phyloP scores from a whole-genome alignment of 37 sponge, comb jelly and placozoan species.

The Spongia lamella region DNA sequence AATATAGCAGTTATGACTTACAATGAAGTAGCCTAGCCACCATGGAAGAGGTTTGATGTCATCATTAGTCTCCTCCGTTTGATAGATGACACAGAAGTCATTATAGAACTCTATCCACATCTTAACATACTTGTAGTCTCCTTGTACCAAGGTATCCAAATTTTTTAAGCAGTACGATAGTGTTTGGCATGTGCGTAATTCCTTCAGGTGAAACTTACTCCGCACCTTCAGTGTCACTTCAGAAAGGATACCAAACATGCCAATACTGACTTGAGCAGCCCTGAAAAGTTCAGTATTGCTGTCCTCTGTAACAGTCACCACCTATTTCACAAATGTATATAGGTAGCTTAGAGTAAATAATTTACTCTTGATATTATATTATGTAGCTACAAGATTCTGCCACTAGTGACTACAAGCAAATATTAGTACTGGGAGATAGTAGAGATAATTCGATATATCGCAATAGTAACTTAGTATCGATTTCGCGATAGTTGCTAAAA shows the following conservation, averaged over 20 bases:
- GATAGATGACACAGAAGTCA: constrained; percentile 46
- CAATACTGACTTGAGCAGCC: constrained; percentile 61
- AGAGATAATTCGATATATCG: too few relatives aligned
- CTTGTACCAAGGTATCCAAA: constrained; percentile 23
- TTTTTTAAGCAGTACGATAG: constrained; percentile 43
- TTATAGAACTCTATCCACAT: constrained; percentile 62
- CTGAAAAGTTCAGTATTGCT: constrained; percentile 7
- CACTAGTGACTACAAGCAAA: too few relatives aligned
- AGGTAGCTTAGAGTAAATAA: too few relatives aligned
- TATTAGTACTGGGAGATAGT: too few relatives aligned
- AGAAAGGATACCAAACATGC: constrained; percentile 48
- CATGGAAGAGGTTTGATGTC: background rate
- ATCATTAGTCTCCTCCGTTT: constrained; percentile 29
- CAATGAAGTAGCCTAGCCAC: constrained; percentile 20
- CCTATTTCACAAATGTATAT: background rate
- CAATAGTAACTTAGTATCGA: too few relatives aligned
- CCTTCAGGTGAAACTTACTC: constrained; percentile 30
- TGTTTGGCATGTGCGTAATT: constrained; percentile 31
- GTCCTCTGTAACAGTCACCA: constrained; percentile 17
- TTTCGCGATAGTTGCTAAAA: too few relatives aligned
- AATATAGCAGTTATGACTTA: constrained; percentile 2
- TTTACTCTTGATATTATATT: too few relatives aligned
- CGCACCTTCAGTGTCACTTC: constrained; percentile 53
- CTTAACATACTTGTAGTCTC: constrained; percentile 40
- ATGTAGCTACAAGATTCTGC: too few relatives aligned